A percentile compares a stretch with the other conserved stretches of the same genome.
These are phyloP conservation scores for Emmelina monodactyla DNA, from an alignment of 2,888 invertebrate species.

Conservation along the genomic window DNA sequence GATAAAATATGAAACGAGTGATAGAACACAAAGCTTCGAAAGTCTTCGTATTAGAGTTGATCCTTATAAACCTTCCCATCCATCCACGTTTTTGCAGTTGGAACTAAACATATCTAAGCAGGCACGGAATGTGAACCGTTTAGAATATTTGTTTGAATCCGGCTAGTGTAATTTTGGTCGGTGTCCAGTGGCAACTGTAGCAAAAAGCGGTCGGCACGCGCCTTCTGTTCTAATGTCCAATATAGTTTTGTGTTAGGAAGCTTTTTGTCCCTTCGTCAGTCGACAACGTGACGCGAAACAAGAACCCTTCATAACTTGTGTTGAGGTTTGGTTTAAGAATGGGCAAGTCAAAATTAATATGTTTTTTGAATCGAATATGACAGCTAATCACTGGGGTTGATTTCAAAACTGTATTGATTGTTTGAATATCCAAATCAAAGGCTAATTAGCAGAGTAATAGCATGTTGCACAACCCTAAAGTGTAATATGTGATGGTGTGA, in stretches of 20 bases:
- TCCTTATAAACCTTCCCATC: too few species aligned
- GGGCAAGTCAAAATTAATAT: too few species aligned
- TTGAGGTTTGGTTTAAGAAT: slow-evolving; percentile 28
- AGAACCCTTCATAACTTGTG: slow-evolving; percentile 58
- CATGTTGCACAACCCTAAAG: slow-evolving; percentile 6
- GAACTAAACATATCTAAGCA: slow-evolving; percentile 1
- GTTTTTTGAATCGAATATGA: too few species aligned
- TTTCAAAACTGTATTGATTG: too few species aligned
- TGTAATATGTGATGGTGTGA: slow-evolving; percentile 5
- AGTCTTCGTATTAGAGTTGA: too few species aligned
- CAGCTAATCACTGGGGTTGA: too few species aligned
- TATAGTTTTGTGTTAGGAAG: slow-evolving; percentile 49
- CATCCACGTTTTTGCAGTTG: neutral
- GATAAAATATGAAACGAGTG: too few species aligned
- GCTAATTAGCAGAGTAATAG: neutral
- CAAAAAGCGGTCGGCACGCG: slow-evolving; percentile 51
- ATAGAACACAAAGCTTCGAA: too few species aligned
- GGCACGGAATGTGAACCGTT: neutral
- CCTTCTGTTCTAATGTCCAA: slow-evolving; percentile 61
- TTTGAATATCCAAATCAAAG: neutral
- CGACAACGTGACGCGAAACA: slow-evolving; percentile 45
- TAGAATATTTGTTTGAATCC: neutral
- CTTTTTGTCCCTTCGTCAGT: slow-evolving; percentile 39
- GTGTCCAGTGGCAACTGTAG: slow-evolving; percentile 21
- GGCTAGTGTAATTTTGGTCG: slow-evolving; percentile 12